A percentile compares a stretch with the other conserved stretches of the same genome.
These are phyloP conservation scores for Dimorphilus gyrociliatus DNA, from an alignment of 2,888 invertebrate genomes.

Conservation along the genomic window DNA sequence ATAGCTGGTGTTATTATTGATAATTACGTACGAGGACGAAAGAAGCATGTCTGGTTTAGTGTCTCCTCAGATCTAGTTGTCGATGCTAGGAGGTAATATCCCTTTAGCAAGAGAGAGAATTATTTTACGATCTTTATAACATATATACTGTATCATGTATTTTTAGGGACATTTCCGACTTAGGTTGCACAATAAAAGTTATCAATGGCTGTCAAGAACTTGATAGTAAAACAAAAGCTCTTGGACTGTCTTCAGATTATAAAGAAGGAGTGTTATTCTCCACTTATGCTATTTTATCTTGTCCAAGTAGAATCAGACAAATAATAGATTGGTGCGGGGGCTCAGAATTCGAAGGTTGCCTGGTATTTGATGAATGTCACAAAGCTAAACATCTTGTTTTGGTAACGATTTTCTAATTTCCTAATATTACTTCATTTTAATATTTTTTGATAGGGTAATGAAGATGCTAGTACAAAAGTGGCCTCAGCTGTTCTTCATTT, in stretches of 20 bases:
- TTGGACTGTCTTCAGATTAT: constrained; percentile 28
- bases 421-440: not conserved
- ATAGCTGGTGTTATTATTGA: constrained; percentile 32
- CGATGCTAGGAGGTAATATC: constrained; percentile 24
- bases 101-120: not conserved
- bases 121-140: no score
- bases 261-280: constrained; percentile 33
- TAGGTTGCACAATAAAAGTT: constrained; percentile 29
- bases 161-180: constrained; percentile 26
- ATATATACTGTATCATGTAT: no score
- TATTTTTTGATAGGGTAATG: constrained; percentile 20
- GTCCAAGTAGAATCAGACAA: constrained; percentile 24
- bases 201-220: constrained; percentile 34
- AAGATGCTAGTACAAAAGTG: constrained; percentile 30
- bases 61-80: constrained; percentile 31
- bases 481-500: constrained; percentile 26
- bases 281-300: constrained; percentile 28
- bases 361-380: constrained; percentile 35
- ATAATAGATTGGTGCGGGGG: constrained; percentile 34
- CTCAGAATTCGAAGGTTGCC: constrained; percentile 27
- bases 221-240: constrained; percentile 30
- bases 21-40: constrained; percentile 27
- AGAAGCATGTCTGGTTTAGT: constrained; percentile 32
- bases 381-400: constrained; percentile 35
- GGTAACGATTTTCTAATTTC: constrained; percentile 13